Evolutionary conservation across 2,797 vertebrate genomes (phyloP).

Genomic region (Lophius americanus): DNA sequence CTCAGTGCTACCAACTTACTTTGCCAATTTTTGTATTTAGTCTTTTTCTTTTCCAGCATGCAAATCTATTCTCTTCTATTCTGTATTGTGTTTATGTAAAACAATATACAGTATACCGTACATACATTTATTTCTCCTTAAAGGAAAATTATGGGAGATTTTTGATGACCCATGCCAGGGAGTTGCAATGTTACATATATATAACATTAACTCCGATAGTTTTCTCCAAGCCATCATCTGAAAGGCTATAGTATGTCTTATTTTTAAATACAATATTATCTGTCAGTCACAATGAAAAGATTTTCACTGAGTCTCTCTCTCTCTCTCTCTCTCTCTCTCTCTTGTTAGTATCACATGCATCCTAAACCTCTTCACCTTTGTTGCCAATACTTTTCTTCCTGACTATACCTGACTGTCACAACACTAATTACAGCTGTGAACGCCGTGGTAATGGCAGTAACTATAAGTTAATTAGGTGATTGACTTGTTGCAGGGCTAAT

Average conservation of each 20-base stretch:
- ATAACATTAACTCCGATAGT: too few relatives aligned
- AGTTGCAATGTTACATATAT: too few relatives aligned
- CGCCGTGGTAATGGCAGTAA: constrained; percentile 50
- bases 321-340: background rate
- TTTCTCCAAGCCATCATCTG: background rate
- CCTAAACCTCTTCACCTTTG: constrained; percentile 26
- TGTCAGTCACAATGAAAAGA: background rate
- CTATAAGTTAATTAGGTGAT: constrained; percentile 29
- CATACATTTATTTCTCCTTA: too few relatives aligned
- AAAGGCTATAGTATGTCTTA: background rate
- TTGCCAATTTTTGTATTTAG: too few relatives aligned
- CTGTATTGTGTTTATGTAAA: background rate
- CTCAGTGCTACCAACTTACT: too few relatives aligned
- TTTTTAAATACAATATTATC: background rate
- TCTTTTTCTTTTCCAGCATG: too few relatives aligned
- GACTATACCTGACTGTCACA: constrained; percentile 31
- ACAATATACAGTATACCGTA: too few relatives aligned
- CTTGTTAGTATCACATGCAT: background rate
- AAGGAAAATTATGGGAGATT: too few relatives aligned
- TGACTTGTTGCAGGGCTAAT: constrained; percentile 36
- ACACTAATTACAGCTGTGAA: constrained; percentile 58
- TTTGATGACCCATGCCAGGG: too few relatives aligned
- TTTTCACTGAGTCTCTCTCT: background rate
- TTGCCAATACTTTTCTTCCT: constrained; percentile 13
- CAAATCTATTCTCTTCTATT: too few relatives aligned